Conservation (phyloP, 2,113 vertebrate species). For the Vulpes vulpes region DNA sequence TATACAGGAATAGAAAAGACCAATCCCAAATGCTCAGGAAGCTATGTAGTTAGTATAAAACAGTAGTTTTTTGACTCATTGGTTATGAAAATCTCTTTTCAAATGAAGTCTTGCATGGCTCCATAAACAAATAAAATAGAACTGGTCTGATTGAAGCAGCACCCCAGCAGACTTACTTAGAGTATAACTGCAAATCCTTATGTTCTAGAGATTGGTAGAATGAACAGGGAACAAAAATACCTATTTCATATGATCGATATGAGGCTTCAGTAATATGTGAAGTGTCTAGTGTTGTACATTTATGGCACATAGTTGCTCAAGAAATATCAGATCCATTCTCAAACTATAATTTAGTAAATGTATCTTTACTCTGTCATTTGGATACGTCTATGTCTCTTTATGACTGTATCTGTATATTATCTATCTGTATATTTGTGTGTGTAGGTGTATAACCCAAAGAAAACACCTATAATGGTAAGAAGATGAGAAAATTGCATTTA, state of each 20-base stretch:
- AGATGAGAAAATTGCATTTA: not conserved
- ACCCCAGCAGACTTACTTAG: not conserved
- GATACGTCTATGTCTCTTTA: not conserved
- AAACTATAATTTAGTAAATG: not conserved
- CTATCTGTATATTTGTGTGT: not conserved
- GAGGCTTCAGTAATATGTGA: not conserved
- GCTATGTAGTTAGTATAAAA: not conserved
- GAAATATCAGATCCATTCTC: not conserved
- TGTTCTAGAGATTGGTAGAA: not conserved
- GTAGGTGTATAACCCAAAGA: not conserved
- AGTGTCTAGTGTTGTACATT: not conserved
- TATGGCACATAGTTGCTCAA: not conserved
- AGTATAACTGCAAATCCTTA: not conserved
- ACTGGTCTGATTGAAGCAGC: not conserved
- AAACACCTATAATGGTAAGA: conserved; percentile 18
- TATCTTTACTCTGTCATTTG: not conserved
- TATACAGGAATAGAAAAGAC: not conserved
- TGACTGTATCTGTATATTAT: not conserved
- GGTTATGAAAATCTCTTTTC: not conserved
- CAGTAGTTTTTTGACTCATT: not conserved
- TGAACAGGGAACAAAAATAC: not conserved
- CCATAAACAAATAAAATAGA: conserved; percentile 4
- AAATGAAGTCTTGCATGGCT: conserved; percentile 29
- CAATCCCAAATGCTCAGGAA: not conserved
- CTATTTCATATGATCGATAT: not conserved